Evolutionary conservation across 2,888 invertebrate genomes (phyloP).

Genomic region (Ichneumoninae sp.): DNA sequence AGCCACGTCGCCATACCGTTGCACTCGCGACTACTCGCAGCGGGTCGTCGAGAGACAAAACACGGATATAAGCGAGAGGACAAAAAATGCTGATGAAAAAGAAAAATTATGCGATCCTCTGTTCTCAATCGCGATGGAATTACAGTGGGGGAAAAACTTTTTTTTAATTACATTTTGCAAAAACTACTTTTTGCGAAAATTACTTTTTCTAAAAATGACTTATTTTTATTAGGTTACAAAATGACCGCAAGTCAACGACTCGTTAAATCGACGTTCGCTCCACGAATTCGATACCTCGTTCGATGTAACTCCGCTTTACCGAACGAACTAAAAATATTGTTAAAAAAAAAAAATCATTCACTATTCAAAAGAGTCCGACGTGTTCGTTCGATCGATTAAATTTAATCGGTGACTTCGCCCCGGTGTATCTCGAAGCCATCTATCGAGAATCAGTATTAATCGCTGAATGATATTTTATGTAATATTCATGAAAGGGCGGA

Average conservation of each 20-base stretch:
- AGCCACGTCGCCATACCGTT: constrained; percentile 67
- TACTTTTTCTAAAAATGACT: not conserved
- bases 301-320: not conserved
- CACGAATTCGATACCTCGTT: not conserved
- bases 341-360: no score
- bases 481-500: constrained; percentile 3
- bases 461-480: not conserved
- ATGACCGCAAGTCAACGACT: not conserved
- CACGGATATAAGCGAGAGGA: no score
- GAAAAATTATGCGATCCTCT: no score
- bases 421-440: constrained; percentile 1
- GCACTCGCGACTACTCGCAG: constrained; percentile 62
- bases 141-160: no score
- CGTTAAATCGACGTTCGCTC: not conserved
- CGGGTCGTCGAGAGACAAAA: not conserved
- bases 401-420: not conserved
- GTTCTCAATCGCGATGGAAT: no score
- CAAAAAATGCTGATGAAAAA: no score
- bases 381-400: not conserved
- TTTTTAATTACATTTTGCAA: no score
- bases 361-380: no score
- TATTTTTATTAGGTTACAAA: not conserved
- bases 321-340: not conserved
- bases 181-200: no score
- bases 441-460: constrained; percentile 9